Base-by-base conservation (phyloP, 1,140 invertebrate species). In the Trissolcus basalis region DNA sequence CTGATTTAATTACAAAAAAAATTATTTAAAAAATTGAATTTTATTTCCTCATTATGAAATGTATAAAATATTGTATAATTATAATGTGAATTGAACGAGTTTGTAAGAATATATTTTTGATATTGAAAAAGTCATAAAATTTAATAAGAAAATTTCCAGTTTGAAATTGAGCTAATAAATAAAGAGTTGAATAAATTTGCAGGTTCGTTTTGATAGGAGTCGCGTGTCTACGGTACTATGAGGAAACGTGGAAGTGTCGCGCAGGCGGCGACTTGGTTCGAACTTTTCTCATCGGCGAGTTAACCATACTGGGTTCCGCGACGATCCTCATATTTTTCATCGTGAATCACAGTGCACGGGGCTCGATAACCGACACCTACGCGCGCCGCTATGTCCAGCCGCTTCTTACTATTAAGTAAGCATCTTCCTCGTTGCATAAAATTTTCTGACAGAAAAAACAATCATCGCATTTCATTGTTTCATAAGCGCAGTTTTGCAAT, bases 281-380 rank as follows among this genome's bases (percentile, higher is more conserved):
- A 39, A 88, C 90, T 16, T 94, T 93, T 79, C 87, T 94, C 7
- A 88, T 91, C 53, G 93, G 92, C 13, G 91, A 92, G 78, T 79
- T 93, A 70, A 83, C 89, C 0, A 88, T 94, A 49, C 90, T 94
- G 39, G 88, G 88, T 4, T 80, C 89, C 10, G 88, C 92, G 6
- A 90, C 92, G 71, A 78, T 93, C 53, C 85, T 94, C 1, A 83
- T 93, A 61, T 88, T 91, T 11, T 87, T 90, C n/a, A 89, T 94
- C 63, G 92, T 93, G 5, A 92, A 91, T 82, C 89, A 93, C 35
- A 94, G 93, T 56, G 90, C 92, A 0, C 89, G 90, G 70, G 93
- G 93, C 13, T 91, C 92, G 44, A 93, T 94, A 61, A 91, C 92
- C n/a, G 92, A 94, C 74, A 91, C 91, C 43, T 89, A 91, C 55